Base-by-base conservation (phyloP, 2,888 invertebrate species). In the Argyra leucocephala region DNA sequence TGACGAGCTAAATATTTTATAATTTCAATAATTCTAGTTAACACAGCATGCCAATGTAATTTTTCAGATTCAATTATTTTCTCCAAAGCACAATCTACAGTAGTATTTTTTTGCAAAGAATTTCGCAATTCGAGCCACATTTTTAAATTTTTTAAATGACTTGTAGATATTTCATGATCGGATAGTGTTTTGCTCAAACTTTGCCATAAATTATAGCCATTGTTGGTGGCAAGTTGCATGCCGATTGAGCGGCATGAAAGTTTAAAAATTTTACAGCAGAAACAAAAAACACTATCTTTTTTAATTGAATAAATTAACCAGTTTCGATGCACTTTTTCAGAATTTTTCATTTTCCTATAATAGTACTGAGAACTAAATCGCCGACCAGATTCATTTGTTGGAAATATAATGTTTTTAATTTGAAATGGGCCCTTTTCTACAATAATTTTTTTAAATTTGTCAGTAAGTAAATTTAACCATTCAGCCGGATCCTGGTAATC, bases 231-330 rank as follows among this genome's bases (percentile, higher is more conserved):
- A n/a, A n/a, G n/a, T n/a, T n/a, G n/a, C n/a, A n/a, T n/a, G n/a
- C n/a, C n/a, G n/a, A n/a, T n/a, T n/a, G n/a, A n/a, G n/a, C 48
- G n/a, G 18, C 48, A n/a, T 48, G n/a, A 48, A 57, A 21, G 18
- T 21, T 57, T 9, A 57, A 57, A 57, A 57, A 57, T 9, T 57
- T 57, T 9, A 21, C 57, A 57, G 21, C 57, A 57, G 21, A 57
- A 57, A 21, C 57, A 57, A 21, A 57, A 57, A 21, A 21, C 57
- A n/a, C 21, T 21, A 57, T 57, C 21, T 21, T n/a, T 57, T 57
- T n/a, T 57, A 21, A 21, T 57, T n/a, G 57, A 57, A 57, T 57
- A 57, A n/a, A 21, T n/a, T 57, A 57, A 21, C 57, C 57, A 57
- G 21, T 57, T n/a, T 21, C 57, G 57, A n/a, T 21, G 57, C 57